Conservation (phyloP, 2,797 vertebrate genomes). For the Pipistrellus pygmaeus region DNA sequence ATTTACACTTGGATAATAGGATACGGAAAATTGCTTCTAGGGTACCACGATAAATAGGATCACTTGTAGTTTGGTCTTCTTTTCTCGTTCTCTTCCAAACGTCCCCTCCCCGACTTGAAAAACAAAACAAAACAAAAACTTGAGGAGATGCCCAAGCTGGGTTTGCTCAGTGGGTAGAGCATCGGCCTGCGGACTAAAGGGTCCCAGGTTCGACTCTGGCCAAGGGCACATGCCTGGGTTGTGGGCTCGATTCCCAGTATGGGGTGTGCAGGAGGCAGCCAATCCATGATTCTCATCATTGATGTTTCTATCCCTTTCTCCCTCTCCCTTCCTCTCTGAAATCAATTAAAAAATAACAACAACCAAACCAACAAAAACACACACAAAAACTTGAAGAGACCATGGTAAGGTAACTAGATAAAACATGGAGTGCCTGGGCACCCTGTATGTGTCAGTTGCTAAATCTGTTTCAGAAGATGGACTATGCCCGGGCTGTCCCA, state of each 20-base stretch:
- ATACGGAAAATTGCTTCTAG: slow-evolving; percentile 67
- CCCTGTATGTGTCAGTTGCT: slow-evolving; percentile 1
- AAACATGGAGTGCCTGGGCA: background rate
- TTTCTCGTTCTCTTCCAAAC: slow-evolving; percentile 54
- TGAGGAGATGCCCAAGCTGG: background rate
- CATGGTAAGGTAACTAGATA: background rate
- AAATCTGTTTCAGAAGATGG: background rate
- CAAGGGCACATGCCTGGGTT: too few relatives aligned
- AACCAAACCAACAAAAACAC: background rate
- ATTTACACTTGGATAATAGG: slow-evolving; percentile 54
- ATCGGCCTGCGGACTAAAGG: too few relatives aligned
- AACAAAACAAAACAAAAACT: background rate
- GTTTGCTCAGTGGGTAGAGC: too few relatives aligned
- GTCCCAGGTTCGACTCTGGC: too few relatives aligned
- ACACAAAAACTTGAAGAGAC: background rate
- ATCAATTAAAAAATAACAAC: too few relatives aligned
- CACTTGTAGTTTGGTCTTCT: slow-evolving; percentile 42
- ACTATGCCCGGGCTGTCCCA: background rate
- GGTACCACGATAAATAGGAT: slow-evolving; percentile 50
- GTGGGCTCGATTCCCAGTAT: too few relatives aligned
- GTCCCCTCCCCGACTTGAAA: background rate
- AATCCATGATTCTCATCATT: too few relatives aligned
- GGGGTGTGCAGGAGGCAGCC: too few relatives aligned
- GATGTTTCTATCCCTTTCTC: too few relatives aligned
- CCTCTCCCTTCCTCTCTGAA: too few relatives aligned